phyloP scores from a whole-genome alignment of 2,797 vertebrate genomes.

The Paedocypris micromegethes region DNA sequence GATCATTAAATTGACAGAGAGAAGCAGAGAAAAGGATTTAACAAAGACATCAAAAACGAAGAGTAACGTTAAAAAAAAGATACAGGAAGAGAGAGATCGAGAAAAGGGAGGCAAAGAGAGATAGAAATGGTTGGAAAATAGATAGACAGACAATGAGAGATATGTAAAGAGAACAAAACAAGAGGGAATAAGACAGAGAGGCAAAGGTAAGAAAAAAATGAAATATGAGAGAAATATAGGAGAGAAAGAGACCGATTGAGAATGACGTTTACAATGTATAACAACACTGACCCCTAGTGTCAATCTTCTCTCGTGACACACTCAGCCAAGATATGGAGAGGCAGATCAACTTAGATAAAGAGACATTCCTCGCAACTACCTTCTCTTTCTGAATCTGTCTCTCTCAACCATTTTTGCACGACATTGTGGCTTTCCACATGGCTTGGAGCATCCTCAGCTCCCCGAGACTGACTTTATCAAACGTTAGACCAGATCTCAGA shows the following conservation, averaged over 20 bases:
- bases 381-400: conserved; percentile 19
- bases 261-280: neutral
- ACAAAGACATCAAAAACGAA: too few species aligned
- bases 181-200: too few species aligned
- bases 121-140: neutral
- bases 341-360: conserved; percentile 17
- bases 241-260: too few species aligned
- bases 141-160: too few species aligned
- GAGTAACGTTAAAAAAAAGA: too few species aligned
- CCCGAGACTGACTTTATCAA: neutral
- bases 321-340: neutral
- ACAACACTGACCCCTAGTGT: conserved; percentile 51
- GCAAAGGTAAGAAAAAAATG: too few species aligned
- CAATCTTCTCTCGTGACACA: neutral
- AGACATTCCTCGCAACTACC: conserved; percentile 3
- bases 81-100: too few species aligned
- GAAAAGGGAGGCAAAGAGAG: neutral
- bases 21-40: too few species aligned
- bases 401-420: conserved; percentile 2
- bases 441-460: neutral
- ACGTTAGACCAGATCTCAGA: neutral
- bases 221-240: too few species aligned
- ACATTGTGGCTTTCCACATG: neutral
- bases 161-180: too few species aligned
- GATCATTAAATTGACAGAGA: too few species aligned